These are phyloP conservation scores for Anoura caudifer DNA, from an alignment of 2,113 vertebrate species.

Conservation along the genomic window DNA sequence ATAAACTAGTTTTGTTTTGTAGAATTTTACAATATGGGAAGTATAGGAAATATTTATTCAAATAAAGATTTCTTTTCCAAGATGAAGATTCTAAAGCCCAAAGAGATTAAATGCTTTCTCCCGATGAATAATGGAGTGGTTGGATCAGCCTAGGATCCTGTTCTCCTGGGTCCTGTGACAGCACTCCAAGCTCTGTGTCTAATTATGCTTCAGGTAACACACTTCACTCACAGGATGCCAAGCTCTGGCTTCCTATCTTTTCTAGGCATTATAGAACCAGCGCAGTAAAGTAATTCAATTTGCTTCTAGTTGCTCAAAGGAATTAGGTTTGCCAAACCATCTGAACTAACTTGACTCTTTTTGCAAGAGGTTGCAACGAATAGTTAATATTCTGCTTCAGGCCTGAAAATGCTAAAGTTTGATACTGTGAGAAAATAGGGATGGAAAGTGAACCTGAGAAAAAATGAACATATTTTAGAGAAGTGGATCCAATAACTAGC, in stretches of 20 bases:
- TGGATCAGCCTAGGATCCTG: not conserved
- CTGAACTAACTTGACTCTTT: not conserved
- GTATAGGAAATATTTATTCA: not conserved
- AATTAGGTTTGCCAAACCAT: not conserved
- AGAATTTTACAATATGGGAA: not conserved
- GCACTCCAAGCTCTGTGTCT: not conserved
- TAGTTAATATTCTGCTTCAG: not conserved
- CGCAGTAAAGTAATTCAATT: not conserved
- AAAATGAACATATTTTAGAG: not conserved
- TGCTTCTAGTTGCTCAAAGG: not conserved
- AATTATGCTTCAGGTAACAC: not conserved
- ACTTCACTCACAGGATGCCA: not conserved
- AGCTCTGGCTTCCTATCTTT: not conserved
- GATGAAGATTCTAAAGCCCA: not conserved
- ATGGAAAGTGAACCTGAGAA: not conserved
- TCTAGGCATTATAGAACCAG: not conserved
- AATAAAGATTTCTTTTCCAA: conserved; percentile 8
- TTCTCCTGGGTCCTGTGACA: not conserved
- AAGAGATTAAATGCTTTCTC: not conserved
- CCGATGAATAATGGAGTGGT: not conserved
- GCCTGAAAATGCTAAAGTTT: not conserved
- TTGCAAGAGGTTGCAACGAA: not conserved
- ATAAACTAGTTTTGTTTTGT: not conserved
- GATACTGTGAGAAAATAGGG: not conserved
- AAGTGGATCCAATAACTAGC: not conserved